Evolutionary conservation across 2,888 invertebrate genomes (phyloP).

Genomic region (Drosophila limbata): DNA sequence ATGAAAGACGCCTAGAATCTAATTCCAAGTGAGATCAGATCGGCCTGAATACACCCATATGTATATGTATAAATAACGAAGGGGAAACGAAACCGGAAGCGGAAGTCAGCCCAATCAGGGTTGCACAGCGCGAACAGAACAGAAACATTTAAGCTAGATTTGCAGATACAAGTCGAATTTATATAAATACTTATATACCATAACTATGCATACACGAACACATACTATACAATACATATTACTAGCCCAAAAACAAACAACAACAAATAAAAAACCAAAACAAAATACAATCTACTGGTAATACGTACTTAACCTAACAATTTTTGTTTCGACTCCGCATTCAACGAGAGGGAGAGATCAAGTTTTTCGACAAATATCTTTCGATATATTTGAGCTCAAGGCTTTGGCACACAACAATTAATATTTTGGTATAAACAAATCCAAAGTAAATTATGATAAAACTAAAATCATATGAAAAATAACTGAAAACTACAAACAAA

Average conservation of each 20-base stretch:
- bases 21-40: slow-evolving; percentile 54
- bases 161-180: slow-evolving; percentile 81
- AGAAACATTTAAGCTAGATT: slow-evolving; percentile 74
- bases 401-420: slow-evolving; percentile 82
- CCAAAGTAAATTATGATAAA: slow-evolving; percentile 11
- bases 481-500: slow-evolving; percentile 18
- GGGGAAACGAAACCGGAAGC: slow-evolving; percentile 1
- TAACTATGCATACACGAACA: slow-evolving; percentile 41
- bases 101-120: slow-evolving; percentile 16
- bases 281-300: slow-evolving; percentile 54
- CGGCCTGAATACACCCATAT: slow-evolving; percentile 25
- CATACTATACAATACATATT: slow-evolving; percentile 19
- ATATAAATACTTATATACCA: slow-evolving; percentile 67
- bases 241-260: slow-evolving; percentile 41
- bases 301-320: slow-evolving; percentile 37
- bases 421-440: slow-evolving; percentile 37
- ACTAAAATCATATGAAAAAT: slow-evolving; percentile 27
- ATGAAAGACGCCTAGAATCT: slow-evolving; percentile 34
- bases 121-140: slow-evolving; percentile 26
- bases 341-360: slow-evolving; percentile 13
- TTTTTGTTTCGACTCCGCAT: slow-evolving; percentile 55
- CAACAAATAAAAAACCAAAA: slow-evolving; percentile 8
- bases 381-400: slow-evolving; percentile 50
- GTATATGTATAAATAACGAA: slow-evolving; percentile 2
- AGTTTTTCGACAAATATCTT: slow-evolving; percentile 37